A percentile compares a stretch with the other conserved stretches of the same genome.
Conservation (phyloP, 2,888 invertebrate genomes). For the Tenthredo notha region DNA sequence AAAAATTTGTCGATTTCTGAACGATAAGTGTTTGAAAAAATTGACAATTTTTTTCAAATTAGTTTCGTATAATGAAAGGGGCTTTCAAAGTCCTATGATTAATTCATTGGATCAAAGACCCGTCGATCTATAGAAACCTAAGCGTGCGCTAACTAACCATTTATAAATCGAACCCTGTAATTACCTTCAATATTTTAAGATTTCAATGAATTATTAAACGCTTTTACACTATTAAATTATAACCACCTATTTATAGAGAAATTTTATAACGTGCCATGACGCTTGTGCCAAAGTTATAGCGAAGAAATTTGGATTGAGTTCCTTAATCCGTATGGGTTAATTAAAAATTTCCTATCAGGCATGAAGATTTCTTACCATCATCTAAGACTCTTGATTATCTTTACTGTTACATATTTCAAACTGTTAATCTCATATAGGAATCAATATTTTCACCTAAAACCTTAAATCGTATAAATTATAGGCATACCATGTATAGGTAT, state of each 20-base stretch:
- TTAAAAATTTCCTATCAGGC: background rate
- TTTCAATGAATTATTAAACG: slow-evolving; percentile 32
- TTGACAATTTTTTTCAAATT: slow-evolving; percentile 29
- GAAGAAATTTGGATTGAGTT: background rate
- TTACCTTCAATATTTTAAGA: slow-evolving; percentile 39
- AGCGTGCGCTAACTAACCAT: slow-evolving; percentile 13
- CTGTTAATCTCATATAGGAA: background rate
- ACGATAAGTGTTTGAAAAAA: background rate
- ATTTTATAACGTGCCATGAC: slow-evolving; percentile 2
- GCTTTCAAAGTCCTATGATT: background rate
- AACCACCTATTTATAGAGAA: slow-evolving; percentile 8
- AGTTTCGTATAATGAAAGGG: background rate
- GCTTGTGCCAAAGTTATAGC: background rate
- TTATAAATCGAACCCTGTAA: slow-evolving; percentile 31
- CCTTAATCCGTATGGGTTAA: background rate
- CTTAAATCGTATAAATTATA: background rate
- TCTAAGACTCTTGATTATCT: background rate
- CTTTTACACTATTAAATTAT: slow-evolving; percentile 25
- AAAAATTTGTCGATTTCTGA: background rate
- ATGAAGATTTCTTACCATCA: background rate
- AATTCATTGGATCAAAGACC: slow-evolving; percentile 33
- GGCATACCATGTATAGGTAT: background rate
- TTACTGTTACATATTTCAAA: background rate
- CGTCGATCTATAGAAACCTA: slow-evolving; percentile 18
- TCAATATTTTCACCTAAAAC: background rate